A percentile compares a stretch with the other conserved stretches of the same genome.
Evolutionary conservation across 2,797 vertebrate species (phyloP).

Genomic region (Thripadectes ignobilis): DNA sequence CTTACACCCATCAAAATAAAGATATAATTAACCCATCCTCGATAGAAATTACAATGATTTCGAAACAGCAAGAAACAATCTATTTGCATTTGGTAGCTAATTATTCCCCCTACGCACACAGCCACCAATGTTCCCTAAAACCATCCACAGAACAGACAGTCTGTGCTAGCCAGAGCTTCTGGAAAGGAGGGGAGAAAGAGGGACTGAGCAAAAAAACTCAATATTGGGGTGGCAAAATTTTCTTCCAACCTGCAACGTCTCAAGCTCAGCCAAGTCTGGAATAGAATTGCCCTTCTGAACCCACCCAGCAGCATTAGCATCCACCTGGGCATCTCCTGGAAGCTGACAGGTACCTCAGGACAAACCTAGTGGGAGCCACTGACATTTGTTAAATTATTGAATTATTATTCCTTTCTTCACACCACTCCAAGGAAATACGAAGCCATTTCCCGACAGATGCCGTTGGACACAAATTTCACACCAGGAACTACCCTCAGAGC

Average conservation of each 20-base stretch:
- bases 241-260: neutral
- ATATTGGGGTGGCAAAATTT: neutral
- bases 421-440: neutral
- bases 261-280: neutral
- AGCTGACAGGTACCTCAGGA: neutral
- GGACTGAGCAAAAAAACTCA: neutral
- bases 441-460: neutral
- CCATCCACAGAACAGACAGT: slow-evolving; percentile 20
- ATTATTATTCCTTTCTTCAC: neutral
- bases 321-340: neutral
- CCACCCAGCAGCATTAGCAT: neutral
- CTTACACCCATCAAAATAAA: slow-evolving; percentile 16
- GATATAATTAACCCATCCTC: slow-evolving; percentile 61
- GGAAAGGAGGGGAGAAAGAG: neutral
- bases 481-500: neutral
- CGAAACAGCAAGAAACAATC: slow-evolving; percentile 40
- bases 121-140: slow-evolving; percentile 39
- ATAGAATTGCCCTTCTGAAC: neutral
- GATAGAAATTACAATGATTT: slow-evolving; percentile 54
- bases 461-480: neutral
- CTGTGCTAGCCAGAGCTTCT: slow-evolving; percentile 44
- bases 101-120: slow-evolving; percentile 60
- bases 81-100: slow-evolving; percentile 49
- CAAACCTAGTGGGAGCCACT: neutral
- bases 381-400: neutral